Evolutionary conservation across 2,888 invertebrate species (phyloP), one percentile per base, ranked within the genome.

Genomic region (Drosophila antonietae): DNA sequence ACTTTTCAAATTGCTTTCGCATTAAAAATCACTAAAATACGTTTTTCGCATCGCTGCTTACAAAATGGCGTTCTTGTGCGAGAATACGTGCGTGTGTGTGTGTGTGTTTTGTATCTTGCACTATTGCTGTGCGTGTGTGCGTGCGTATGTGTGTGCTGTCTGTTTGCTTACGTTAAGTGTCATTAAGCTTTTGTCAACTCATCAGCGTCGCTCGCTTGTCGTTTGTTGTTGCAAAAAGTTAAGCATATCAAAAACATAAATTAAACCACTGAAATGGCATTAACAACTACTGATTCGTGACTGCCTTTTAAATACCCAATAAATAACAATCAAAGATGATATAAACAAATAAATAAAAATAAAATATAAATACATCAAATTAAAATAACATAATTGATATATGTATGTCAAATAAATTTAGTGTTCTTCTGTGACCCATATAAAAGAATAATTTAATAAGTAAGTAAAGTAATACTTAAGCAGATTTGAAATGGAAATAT

Each of bases 1-100:
- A 89, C 81, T 88, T 88, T 84, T 78, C 73, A 79, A 84, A 89
- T 89, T 83, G 86, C 86, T 89, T 86, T 84, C 80, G 75, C 88
- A 87, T 88, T 87, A 89, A 89, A 89, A 87, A 87, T 82, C 89
- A 85, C 82, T 87, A 83, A 87, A 85, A 87, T 85, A 78, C 81
- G 79, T 80, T 87, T 88, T 80, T 53, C 78, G 70, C 80, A 73
- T 75, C 68, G 74, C 68, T 75, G 83, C 86, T 60, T 65, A 58
- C 66, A 68, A 74, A 79, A 67, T 73, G 59, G 65, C 44, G 60
- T 56, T 71, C 44, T 65, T 59, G 59, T 53, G 39, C 12, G 39
- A 33, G 2, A 9, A 31, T 14, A 9, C 18, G 43, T 15, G 5
- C 5, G 57, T 33, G 15, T 55, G 57, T 58, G 65, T 43, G 37